Evolutionary conservation across 2,888 invertebrate genomes (phyloP).

Genomic region (Pseudanteris insignis): DNA sequence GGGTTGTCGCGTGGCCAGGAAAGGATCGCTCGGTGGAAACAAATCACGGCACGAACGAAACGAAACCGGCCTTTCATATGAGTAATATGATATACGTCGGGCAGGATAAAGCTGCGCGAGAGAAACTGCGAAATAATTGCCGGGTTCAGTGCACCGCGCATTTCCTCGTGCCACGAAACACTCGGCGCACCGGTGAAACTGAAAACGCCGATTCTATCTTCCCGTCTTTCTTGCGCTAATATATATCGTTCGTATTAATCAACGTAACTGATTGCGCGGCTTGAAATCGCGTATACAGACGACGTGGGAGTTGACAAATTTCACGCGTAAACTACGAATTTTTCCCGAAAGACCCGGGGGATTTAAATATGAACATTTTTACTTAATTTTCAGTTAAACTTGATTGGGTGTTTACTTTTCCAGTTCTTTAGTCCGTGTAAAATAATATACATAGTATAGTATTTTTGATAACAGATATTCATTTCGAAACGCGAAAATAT

Average conservation of each 20-base stretch:
- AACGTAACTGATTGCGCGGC: conserved; percentile 17
- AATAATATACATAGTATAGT: no score
- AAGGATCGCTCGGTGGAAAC: conserved; percentile 21
- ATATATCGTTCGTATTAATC: conserved; percentile 22
- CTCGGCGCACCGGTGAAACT: conserved; percentile 26
- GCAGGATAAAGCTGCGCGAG: conserved; percentile 29
- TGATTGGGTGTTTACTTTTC: no score
- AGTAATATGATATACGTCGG: conserved; percentile 35
- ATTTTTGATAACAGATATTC: no score
- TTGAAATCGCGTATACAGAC: no score
- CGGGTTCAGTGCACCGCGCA: conserved; percentile 34
- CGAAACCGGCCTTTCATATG: conserved; percentile 27
- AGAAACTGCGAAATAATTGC: conserved; percentile 37
- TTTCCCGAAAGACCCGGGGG: no score
- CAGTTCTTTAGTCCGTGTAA: no score
- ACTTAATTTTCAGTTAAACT: no score
- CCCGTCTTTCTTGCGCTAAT: conserved; percentile 19
- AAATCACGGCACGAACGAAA: conserved; percentile 18
- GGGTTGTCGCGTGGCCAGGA: conserved; percentile 2
- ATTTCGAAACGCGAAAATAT: no score
- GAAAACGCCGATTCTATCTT: conserved; percentile 37
- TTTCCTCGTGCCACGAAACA: conserved; percentile 31
- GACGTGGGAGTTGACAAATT: no score
- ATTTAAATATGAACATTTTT: no score
- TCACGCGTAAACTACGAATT: no score